These are phyloP conservation scores for Trachelus troglodyta DNA, from an alignment of 2,888 invertebrate genomes.

Conservation along the genomic window DNA sequence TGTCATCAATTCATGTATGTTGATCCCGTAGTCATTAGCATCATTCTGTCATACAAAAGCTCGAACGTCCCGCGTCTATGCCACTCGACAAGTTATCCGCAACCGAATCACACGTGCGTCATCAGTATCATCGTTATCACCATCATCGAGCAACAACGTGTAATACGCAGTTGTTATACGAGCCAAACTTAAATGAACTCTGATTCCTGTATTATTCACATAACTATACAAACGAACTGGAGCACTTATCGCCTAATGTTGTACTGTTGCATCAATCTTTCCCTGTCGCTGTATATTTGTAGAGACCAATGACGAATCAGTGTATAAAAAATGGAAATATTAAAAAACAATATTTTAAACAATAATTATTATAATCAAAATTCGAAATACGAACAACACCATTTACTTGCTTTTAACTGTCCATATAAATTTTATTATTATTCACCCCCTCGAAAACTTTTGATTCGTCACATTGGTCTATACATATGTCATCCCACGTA, in stretches of 20 bases:
- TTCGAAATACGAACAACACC: not conserved
- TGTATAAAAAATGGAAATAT: not conserved
- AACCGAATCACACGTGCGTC: not conserved
- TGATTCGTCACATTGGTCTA: not conserved
- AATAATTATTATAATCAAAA: not conserved
- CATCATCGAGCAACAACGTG: not conserved
- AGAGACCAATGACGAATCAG: not conserved
- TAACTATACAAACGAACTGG: constrained; percentile 38
- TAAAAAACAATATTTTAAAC: not conserved
- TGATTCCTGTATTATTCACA: constrained; percentile 19
- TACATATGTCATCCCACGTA: not conserved
- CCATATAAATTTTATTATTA: not conserved
- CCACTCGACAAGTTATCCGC: not conserved
- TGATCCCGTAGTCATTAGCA: not conserved
- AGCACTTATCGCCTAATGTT: constrained; percentile 53
- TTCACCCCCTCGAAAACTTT: not conserved
- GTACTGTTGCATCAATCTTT: constrained; percentile 45
- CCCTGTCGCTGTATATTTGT: constrained; percentile 1
- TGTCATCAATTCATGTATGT: not conserved
- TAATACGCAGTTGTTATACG: not conserved
- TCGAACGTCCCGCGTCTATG: not conserved
- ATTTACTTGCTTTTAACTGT: not conserved
- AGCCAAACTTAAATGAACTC: constrained; percentile 35
- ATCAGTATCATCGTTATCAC: not conserved
- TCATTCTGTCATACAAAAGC: not conserved